Evolutionary conservation across 2,113 vertebrate genomes (phyloP), one percentile per base, ranked within the genome.

Genomic region (Rhodinocichla rosea): DNA sequence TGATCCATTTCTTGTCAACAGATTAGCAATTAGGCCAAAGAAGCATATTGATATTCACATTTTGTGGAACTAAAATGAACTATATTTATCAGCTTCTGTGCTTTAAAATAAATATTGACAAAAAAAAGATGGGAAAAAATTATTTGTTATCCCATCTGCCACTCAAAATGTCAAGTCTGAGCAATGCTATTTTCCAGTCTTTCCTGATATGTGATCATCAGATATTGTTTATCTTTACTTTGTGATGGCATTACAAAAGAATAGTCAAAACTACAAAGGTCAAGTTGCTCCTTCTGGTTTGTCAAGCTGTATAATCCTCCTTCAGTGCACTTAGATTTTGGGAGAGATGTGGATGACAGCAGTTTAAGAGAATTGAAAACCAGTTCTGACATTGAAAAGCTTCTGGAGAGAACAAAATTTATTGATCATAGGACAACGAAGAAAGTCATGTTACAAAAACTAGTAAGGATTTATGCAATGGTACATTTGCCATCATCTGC

Each of bases 131-230:
- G 39, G 24, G 26, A 27, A 11, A 68, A 91, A 75, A 78, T 60
- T 93, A 88, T 89, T 95, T 94, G 39, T 74, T 89, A 52, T 68
- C 55, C 59, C 83, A 93, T 83, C 90, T 96, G 94, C 64, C 92
- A 90, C 76, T 94, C 92, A 93, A 75, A 95, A 92, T 90, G 75
- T 80, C 79, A 92, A 80, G 71, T 47, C 67, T 80, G 11, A 86
- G 76, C 22, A 92, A 59, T 78, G 44, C 32, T 45, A 35, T 90
- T 91, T 92, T 56, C 63, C 37, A 77, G 47, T 78, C 69, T 67
- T 92, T 73, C 26, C 22, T 88, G 73, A 50, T 63, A 78, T 33
- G 13, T 40, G 39, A 85, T 90, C 45, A 78, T 81, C 89, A 87
- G 91, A 87, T 81, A 89, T 7, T 73, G 59, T 83, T 88, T 93